A percentile compares a stretch with the other conserved stretches of the same genome.
Conservation (phyloP, 2,797 vertebrate genomes). For the Lemur catta region DNA sequence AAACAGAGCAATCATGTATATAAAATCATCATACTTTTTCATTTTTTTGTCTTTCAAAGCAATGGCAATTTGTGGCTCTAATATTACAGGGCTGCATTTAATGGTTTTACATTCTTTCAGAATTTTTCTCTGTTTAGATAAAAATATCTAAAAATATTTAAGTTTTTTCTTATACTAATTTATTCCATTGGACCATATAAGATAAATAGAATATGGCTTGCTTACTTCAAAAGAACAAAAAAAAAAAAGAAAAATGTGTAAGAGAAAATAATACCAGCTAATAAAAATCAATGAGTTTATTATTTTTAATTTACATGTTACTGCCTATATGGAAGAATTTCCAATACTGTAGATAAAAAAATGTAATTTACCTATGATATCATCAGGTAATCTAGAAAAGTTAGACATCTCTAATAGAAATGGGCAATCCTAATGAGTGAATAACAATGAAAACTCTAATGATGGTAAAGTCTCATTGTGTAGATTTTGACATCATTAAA, state of each 20-base stretch:
- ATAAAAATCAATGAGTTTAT: neutral
- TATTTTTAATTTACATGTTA: neutral
- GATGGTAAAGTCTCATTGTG: neutral
- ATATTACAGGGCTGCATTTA: neutral
- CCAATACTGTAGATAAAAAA: neutral
- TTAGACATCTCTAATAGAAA: neutral
- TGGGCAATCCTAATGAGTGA: neutral
- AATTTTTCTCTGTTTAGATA: neutral
- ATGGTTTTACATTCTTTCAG: neutral
- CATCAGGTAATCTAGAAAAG: neutral
- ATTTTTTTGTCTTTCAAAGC: neutral
- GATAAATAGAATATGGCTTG: neutral
- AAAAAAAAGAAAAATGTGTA: neutral
- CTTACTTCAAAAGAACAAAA: neutral
- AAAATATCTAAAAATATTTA: neutral
- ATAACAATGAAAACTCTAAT: neutral
- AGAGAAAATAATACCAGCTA: neutral
- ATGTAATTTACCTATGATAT: neutral
- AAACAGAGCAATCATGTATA: constrained; percentile 25
- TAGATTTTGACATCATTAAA: neutral
- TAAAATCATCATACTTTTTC: neutral
- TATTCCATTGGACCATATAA: neutral
- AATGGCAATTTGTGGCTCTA: neutral
- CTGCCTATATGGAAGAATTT: neutral
- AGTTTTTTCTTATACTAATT: neutral